Base-by-base conservation (phyloP, 2,888 invertebrate species). In the Diploptera punctata region DNA sequence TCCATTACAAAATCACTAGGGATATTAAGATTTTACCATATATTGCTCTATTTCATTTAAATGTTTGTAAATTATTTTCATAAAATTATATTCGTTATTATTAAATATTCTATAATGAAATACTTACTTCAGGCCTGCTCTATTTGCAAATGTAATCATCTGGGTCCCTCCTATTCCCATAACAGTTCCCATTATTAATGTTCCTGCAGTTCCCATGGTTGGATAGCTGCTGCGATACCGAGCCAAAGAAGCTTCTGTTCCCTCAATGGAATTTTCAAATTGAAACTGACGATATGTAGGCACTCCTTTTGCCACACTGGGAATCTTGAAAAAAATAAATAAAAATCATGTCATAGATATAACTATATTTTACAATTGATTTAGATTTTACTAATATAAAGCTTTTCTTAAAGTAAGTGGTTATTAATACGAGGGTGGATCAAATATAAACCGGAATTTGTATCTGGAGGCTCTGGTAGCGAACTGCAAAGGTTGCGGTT, bases 241-340 rank as follows among this genome's bases (percentile, higher is more conserved):
- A n/a, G 76, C 75, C 29, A 77, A 44, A 43, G 76, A 76, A 5
- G 73, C 75, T 29, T 71, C 70, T n/a, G 77, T 75, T 9, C 77
- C 77, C 24, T 77, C 77, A 43, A 77, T 69, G 1, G 75, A 73
- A 21, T 76, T 69, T 57, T 77, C 77, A 67, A 75, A 76, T 26
- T 77, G 75, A 44, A 77, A 76, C 52, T 76, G 75, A 18, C 75
- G 75, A 71, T 77, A 77, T 0, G 76, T 74, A 1, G 77, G 77
- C 4, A 68, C 65, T 18, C 61, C 68, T 33, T 43, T 31, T 47
- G 26, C 19, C 24, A 47, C 65, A 65, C n/a, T n/a, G 16, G 47
- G 65, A 26, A 65, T 4, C 65, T 65, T 5, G n/a, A 65, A 65
- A n/a, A n/a, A n/a, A n/a, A n/a, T n/a, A n/a, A n/a, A n/a, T n/a